phyloP scores from a whole-genome alignment of 2,797 vertebrate genomes.

The Sebastolobus altivelis region DNA sequence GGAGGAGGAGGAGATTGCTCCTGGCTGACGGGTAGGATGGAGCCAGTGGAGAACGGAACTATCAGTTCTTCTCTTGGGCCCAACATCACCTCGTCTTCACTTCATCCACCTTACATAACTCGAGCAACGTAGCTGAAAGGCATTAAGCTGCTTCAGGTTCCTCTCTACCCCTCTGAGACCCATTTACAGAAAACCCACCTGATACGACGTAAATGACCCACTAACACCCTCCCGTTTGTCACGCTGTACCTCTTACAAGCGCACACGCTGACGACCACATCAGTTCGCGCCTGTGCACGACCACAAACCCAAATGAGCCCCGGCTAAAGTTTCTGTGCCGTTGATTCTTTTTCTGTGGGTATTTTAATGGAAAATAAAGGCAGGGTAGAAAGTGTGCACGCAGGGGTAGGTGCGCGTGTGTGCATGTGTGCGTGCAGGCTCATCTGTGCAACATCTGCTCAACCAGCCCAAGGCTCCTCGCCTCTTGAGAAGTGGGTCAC shows the following conservation, averaged over 20 bases:
- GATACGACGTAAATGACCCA: slow-evolving; percentile 40
- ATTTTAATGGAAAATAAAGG: slow-evolving; percentile 65
- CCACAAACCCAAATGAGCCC: slow-evolving; percentile 57
- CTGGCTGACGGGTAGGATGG: slow-evolving; percentile 43
- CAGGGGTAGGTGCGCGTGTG: slow-evolving; percentile 29
- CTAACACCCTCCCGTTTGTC: slow-evolving; percentile 42
- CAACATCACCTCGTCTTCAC: slow-evolving; percentile 20
- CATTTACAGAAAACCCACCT: slow-evolving; percentile 31
- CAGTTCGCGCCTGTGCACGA: slow-evolving; percentile 37
- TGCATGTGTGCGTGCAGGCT: slow-evolving; percentile 47
- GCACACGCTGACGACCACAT: slow-evolving; percentile 35
- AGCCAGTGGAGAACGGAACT: slow-evolving; percentile 35
- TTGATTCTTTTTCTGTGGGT: slow-evolving; percentile 47
- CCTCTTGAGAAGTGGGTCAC: slow-evolving; percentile 84
- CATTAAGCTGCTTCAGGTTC: slow-evolving; percentile 17
- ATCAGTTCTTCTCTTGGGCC: slow-evolving; percentile 19
- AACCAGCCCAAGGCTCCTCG: slow-evolving; percentile 78
- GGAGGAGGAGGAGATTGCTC: slow-evolving; percentile 38
- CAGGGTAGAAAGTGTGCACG: slow-evolving; percentile 36
- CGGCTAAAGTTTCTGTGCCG: slow-evolving; percentile 15
- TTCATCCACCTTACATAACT: slow-evolving; percentile 56
- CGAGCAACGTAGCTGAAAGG: slow-evolving; percentile 28
- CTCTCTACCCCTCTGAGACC: slow-evolving; percentile 27
- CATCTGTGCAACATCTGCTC: slow-evolving; percentile 84
- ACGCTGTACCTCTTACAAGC: slow-evolving; percentile 27